These are phyloP conservation scores for Priocnemis perturbator DNA, from an alignment of 2,888 invertebrate genomes.

Conservation along the genomic window DNA sequence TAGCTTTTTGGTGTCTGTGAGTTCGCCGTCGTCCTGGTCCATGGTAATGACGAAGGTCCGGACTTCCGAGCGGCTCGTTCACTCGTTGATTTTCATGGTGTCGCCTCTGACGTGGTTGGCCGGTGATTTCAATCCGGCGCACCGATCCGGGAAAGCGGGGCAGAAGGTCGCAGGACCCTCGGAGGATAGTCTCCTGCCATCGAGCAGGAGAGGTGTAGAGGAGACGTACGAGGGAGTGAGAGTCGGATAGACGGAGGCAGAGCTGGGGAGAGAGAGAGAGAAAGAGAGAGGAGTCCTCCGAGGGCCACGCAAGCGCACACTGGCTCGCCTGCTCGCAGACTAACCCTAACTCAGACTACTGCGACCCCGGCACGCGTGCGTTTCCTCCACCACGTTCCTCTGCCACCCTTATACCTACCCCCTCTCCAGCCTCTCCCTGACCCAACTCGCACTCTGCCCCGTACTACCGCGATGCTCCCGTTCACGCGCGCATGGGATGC, in stretches of 20 bases:
- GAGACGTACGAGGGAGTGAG: neutral
- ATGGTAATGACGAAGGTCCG: too few species aligned
- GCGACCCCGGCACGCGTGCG: constrained; percentile 32
- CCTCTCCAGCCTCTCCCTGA: constrained; percentile 17
- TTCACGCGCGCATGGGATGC: neutral
- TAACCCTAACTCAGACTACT: constrained; percentile 53
- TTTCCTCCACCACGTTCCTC: constrained; percentile 2
- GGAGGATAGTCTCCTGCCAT: constrained; percentile 37
- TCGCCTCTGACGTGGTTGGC: constrained; percentile 4
- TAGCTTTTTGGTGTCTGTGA: too few species aligned
- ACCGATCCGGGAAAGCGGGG: constrained; percentile 38
- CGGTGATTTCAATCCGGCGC: constrained; percentile 50
- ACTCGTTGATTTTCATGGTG: neutral
- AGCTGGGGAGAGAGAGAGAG: constrained; percentile 17
- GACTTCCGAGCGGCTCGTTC: too few species aligned
- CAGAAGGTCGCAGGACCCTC: constrained; percentile 44
- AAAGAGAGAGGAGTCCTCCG: constrained; percentile 31
- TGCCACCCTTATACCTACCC: neutral
- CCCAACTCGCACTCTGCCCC: neutral
- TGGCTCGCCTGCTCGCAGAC: constrained; percentile 68
- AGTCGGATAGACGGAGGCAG: constrained; percentile 4
- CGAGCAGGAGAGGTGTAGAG: constrained; percentile 3
- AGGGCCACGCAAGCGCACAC: constrained; percentile 69
- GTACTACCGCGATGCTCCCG: neutral
- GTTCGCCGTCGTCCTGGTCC: too few species aligned